Base-by-base conservation (phyloP, 2,797 vertebrate genomes). In the Hipposideros larvatus region DNA sequence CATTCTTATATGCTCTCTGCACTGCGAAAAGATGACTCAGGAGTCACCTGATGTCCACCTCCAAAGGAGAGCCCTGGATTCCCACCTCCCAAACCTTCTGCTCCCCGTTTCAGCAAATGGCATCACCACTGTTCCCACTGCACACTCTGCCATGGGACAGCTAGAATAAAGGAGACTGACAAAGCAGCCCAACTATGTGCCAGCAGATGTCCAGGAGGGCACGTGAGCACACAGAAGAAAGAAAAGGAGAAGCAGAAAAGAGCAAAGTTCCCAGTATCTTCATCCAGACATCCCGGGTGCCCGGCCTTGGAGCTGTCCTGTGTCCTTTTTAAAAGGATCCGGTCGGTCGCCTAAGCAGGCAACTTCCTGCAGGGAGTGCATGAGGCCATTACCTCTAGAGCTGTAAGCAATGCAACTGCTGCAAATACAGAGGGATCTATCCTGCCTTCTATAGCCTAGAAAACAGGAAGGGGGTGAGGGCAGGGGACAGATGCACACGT, bases 121-220 rank as follows among this genome's bases (percentile, higher is more conserved):
- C 7, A 53, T 57, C 22, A 15, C 14, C 0, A 6, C 1, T 46
- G 4, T 34, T 71, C 28, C n/a, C 21, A 26, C 0, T n/a, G 21
- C n/a, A 31, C 51, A 28, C 4, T 14, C 14, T 51, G 48, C 48
- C 48, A 51, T 14, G 48, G 14, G 14, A 51, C 48, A 51, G 83
- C 61, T 7, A 48, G 31, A 66, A 77, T 1, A n/a, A n/a, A 14
- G 0, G 0, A 26, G 28, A 41, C 5, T 3, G 19, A 59, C 2
- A 37, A 14, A 41, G 43, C 26, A 31, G 16, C 59, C 65, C 21
- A 22, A 8, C n/a, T 0, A 18, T 0, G 37, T 37, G 34, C 22
- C 11, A 7, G 2, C 1, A 3, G 37, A 8, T 10, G 4, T 18
- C 16, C 34, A 5, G 1, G 26, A 71, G 37, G 10, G 51, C 13